Evolutionary conservation across 1,140 invertebrate species (phyloP), one percentile per base, ranked within the genome.

Genomic region (Lutraria rhynchaena): DNA sequence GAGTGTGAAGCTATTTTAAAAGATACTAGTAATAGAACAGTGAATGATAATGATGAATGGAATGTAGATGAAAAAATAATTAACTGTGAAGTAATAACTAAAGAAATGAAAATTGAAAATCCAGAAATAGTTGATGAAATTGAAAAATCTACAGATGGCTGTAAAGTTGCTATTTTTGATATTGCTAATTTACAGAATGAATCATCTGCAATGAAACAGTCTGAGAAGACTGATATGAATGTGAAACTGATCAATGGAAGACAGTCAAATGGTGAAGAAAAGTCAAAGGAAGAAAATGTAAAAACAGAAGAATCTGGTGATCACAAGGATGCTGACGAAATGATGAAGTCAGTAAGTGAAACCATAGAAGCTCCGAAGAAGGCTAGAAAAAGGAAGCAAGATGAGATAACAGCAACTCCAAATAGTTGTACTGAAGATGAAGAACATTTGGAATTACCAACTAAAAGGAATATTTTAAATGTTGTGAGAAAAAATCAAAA

Each of bases 361-460:
- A n/a, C n/a, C n/a, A n/a, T 41, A 7, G 37, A 41, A 41, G 15
- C 15, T 5, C 37, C 37, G 0, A 75, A 75, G 31, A 75, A 63
- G 51, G 29, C 73, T 24, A 61, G 73, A 31, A 75, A 75, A 75
- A 60, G 73, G 41, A 75, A 75, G 29, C 53, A 75, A 5, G 27
- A 49, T 63, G 55, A 75, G 17, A 75, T 60, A 7, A 31, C 41
- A 3, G 29, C 33, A 22, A 55, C 58, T 22, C 9, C 13, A 46
- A 24, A 22, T 15, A 74, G 41, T 51, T 65, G 44, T 41, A 49
- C 75, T n/a, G 35, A 37, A 17, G 75, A 77, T 17, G 61, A 77
- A 17, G 75, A 77, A 37, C 24, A 77, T 31, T 37, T 13, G 24
- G 44, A 53, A 67, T 44, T 35, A 24, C 49, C 29, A 53, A 60